Evolutionary conservation across 1,140 invertebrate genomes (phyloP).

Genomic region (Eupristina koningsbergeri): DNA sequence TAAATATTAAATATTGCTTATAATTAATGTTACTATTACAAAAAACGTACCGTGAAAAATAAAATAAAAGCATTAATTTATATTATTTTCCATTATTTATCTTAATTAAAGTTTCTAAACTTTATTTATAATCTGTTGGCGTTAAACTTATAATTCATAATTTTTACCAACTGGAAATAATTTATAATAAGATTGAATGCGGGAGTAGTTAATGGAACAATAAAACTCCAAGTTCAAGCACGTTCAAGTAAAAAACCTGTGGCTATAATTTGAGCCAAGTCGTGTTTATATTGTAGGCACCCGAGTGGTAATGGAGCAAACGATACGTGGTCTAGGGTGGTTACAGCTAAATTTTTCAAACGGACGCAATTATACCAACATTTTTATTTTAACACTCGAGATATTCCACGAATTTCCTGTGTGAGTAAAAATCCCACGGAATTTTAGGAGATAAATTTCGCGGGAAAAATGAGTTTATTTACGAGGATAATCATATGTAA

Average conservation of each 20-base stretch:
- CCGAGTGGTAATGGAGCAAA: too few relatives aligned
- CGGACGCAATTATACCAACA: not conserved
- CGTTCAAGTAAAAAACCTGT: not conserved
- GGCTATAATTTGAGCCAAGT: not conserved
- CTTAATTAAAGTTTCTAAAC: not conserved
- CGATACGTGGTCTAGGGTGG: not conserved
- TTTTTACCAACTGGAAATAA: too few relatives aligned
- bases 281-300: not conserved
- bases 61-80: not conserved
- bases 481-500: constrained; percentile 11
- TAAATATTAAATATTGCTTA: too few relatives aligned
- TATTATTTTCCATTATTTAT: not conserved
- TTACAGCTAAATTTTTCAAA: not conserved
- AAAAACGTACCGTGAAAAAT: not conserved
- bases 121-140: not conserved
- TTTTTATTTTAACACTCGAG: not conserved
- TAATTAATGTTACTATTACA: not conserved
- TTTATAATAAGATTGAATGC: too few relatives aligned
- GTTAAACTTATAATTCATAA: too few relatives aligned
- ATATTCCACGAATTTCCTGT: not conserved
- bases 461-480: not conserved
- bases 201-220: too few relatives aligned
- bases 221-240: too few relatives aligned
- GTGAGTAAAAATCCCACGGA: not conserved
- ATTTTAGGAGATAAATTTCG: not conserved